Evolutionary conservation across 2,888 invertebrate species (phyloP).

Genomic region (Diploptera punctata): DNA sequence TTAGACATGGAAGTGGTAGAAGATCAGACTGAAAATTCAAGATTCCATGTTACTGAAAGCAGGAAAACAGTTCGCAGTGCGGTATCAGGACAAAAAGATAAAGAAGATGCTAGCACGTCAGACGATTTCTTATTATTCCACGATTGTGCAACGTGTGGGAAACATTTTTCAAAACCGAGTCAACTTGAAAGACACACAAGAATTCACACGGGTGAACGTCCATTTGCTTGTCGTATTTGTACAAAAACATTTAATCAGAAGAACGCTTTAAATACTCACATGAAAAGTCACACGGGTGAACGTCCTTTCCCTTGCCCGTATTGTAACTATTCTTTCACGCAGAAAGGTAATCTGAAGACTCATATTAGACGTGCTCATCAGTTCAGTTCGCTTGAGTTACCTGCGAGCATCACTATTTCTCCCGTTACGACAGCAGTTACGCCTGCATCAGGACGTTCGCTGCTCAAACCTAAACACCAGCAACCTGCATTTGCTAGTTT

Average conservation of each 20-base stretch:
- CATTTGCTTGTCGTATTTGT: constrained; percentile 64
- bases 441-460: not conserved
- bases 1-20: constrained; percentile 30
- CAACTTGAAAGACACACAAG: constrained; percentile 61
- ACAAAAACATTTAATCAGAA: constrained; percentile 65
- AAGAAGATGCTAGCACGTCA: constrained; percentile 16
- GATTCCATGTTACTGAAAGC: constrained; percentile 30
- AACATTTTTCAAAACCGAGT: constrained; percentile 61
- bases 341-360: constrained; percentile 64
- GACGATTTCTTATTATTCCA: constrained; percentile 35
- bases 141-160: constrained; percentile 54
- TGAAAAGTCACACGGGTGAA: constrained; percentile 63
- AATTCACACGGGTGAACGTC: constrained; percentile 65
- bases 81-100: constrained; percentile 3
- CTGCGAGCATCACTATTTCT: not conserved
- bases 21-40: not conserved
- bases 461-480: constrained; percentile 9
- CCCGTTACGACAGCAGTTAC: not conserved
- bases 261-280: constrained; percentile 65
- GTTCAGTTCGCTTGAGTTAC: constrained; percentile 20
- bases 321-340: constrained; percentile 66
- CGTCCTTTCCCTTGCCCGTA: constrained; percentile 63
- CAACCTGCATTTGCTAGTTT: not conserved
- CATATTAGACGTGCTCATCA: constrained; percentile 64
- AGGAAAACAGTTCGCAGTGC: constrained; percentile 17